A percentile compares a stretch with the other conserved stretches of the same genome.
phyloP scores from a whole-genome alignment of 2,113 vertebrate genomes.

The Hyperopisus bebe region DNA sequence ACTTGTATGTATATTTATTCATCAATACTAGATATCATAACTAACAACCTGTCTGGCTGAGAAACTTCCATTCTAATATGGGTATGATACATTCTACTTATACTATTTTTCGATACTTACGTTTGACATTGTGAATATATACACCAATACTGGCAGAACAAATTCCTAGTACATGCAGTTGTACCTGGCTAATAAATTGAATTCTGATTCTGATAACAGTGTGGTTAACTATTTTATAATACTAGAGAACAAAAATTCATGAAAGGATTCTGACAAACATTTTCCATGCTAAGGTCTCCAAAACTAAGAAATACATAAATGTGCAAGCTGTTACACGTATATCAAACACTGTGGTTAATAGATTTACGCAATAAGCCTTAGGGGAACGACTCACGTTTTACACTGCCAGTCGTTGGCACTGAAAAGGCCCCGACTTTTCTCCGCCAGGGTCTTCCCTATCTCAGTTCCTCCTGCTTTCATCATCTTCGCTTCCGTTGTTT shows the following conservation, averaged over 20 bases:
- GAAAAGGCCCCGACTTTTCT: constrained; percentile 94
- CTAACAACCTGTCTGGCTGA: neutral
- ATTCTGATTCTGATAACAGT: neutral
- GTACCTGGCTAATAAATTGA: neutral
- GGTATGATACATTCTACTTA: neutral
- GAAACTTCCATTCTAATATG: neutral
- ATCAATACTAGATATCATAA: neutral
- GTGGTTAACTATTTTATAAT: neutral
- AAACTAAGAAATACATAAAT: neutral
- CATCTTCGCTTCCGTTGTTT: constrained; percentile 96
- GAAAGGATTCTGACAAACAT: neutral
- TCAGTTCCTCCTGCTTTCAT: constrained; percentile 98
- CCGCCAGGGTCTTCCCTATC: constrained; percentile 95
- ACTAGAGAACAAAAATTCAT: neutral
- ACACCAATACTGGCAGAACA: neutral
- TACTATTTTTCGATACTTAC: neutral
- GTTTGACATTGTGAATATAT: neutral
- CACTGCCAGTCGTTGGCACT: constrained; percentile 99
- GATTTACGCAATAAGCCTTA: neutral
- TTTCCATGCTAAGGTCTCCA: neutral
- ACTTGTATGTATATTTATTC: neutral
- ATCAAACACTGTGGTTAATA: neutral
- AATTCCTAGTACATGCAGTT: neutral
- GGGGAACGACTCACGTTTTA: constrained; percentile 77
- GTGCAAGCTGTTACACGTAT: neutral